A percentile compares a stretch with the other conserved stretches of the same genome.
phyloP scores from a whole-genome alignment of 2,797 vertebrate genomes.

The Adrianichthys oophorus region DNA sequence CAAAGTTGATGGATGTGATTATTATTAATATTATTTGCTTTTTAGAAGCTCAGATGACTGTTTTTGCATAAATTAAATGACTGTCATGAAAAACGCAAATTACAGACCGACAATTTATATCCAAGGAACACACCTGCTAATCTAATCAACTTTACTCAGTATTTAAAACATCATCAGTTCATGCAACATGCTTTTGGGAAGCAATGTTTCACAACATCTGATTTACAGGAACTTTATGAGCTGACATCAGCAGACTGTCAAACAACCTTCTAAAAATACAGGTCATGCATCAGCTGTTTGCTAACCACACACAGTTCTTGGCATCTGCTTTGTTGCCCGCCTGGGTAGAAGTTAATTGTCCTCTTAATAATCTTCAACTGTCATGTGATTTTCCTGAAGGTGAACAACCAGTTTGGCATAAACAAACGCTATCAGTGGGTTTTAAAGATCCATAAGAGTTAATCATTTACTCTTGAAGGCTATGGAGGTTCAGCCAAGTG shows the following conservation, averaged over 20 bases:
- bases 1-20: too few species aligned
- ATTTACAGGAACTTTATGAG: constrained; percentile 6
- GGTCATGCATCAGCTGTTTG: constrained; percentile 48
- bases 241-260: constrained; percentile 9
- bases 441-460: constrained; percentile 38
- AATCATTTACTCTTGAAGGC: constrained; percentile 20
- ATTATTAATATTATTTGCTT: too few species aligned
- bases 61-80: too few species aligned
- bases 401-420: constrained; percentile 9
- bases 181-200: too few species aligned
- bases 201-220: too few species aligned
- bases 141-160: too few species aligned
- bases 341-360: constrained; percentile 32
- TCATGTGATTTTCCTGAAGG: constrained; percentile 20
- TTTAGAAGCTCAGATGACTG: too few species aligned
- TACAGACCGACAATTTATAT: too few species aligned
- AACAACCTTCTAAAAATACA: constrained; percentile 6
- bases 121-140: too few species aligned
- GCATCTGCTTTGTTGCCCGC: constrained; percentile 1
- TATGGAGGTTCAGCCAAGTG: not conserved
- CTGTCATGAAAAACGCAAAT: too few species aligned
- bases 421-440: constrained; percentile 31
- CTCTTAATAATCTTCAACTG: constrained; percentile 31
- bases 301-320: constrained; percentile 18
- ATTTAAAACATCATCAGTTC: too few species aligned